Conservation (phyloP, 1,140 invertebrate genomes). For the Drosophila eugracilis region DNA sequence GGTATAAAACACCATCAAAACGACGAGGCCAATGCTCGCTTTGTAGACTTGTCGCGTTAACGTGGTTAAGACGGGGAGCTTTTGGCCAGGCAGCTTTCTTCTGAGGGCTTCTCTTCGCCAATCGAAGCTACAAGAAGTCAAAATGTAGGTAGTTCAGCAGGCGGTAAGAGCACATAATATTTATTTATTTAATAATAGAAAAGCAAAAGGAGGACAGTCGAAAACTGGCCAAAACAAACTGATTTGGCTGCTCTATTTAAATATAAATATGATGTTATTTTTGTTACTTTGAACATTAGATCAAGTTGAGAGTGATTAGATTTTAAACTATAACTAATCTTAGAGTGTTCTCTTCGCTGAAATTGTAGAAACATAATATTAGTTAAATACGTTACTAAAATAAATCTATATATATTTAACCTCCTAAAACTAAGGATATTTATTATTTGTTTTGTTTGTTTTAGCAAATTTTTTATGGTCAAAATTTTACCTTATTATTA, state of each 20-base stretch:
- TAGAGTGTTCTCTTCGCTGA: too few species aligned
- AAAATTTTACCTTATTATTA: too few species aligned
- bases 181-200: not conserved
- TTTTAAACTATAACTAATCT: not conserved
- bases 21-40: conserved; percentile 31
- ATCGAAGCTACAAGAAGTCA: conserved; percentile 6
- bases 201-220: not conserved
- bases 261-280: not conserved
- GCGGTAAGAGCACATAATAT: not conserved
- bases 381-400: too few species aligned
- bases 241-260: not conserved
- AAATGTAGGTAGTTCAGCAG: not conserved
- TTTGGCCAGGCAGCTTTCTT: conserved; percentile 64
- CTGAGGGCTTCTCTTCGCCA: conserved; percentile 20
- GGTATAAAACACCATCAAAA: not conserved
- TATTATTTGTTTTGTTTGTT: too few species aligned
- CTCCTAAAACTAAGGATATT: too few species aligned
- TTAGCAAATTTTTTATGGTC: too few species aligned
- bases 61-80: conserved; percentile 70
- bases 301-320: not conserved
- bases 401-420: too few species aligned
- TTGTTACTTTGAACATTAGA: not conserved
- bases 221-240: not conserved
- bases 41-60: conserved; percentile 53
- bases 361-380: too few species aligned